Conservation (phyloP, 2,888 invertebrate species). For the Stratiomys singularior region DNA sequence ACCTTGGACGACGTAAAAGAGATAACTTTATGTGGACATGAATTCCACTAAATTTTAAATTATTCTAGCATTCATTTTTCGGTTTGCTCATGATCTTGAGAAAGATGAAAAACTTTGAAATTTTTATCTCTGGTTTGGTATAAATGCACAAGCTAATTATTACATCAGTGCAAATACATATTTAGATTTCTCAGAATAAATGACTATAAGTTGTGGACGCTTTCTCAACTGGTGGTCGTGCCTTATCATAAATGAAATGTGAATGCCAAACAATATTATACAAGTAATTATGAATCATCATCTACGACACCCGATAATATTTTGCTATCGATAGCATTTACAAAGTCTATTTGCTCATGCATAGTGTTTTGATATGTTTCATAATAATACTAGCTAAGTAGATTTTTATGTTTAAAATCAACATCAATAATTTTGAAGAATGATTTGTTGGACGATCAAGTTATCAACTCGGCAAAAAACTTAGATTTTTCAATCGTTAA, state of each 20-base stretch:
- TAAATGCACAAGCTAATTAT: slow-evolving; percentile 15
- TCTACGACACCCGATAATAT: too few species aligned
- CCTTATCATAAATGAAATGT: not conserved
- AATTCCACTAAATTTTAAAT: too few species aligned
- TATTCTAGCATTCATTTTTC: not conserved
- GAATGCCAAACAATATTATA: not conserved
- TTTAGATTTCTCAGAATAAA: slow-evolving; percentile 16
- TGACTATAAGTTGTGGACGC: not conserved
- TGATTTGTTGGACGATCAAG: too few species aligned
- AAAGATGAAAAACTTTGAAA: not conserved
- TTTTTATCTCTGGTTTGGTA: not conserved
- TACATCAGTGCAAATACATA: slow-evolving; percentile 24
- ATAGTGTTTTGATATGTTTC: too few species aligned
- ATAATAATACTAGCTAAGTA: too few species aligned
- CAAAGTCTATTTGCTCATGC: too few species aligned
- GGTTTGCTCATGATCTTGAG: slow-evolving; percentile 11
- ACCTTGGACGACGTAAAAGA: not conserved
- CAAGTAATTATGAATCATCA: slow-evolving; percentile 3
- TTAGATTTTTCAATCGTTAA: too few species aligned
- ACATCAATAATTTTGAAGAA: too few species aligned
- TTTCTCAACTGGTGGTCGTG: not conserved
- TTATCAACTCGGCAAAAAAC: too few species aligned
- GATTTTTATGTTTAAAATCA: too few species aligned
- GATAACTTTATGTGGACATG: not conserved
- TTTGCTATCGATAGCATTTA: too few species aligned